phyloP scores from a whole-genome alignment of 2,113 vertebrate genomes.

The Danionella cerebrum region DNA sequence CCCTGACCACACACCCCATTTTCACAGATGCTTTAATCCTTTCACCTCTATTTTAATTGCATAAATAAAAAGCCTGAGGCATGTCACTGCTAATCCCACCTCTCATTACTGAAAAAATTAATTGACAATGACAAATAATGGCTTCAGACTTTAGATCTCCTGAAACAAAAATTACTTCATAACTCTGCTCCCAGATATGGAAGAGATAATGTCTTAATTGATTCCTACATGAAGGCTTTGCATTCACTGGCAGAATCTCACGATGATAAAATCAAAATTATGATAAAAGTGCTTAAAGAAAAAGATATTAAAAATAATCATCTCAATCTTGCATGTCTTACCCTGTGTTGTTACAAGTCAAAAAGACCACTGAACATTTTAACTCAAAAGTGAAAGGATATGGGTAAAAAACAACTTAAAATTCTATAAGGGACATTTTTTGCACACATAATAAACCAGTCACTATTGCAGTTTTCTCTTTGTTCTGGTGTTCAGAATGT shows the following conservation, averaged over 20 bases:
- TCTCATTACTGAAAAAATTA: not conserved
- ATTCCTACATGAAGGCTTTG: not conserved
- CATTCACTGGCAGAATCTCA: not conserved
- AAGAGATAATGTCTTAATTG: not conserved
- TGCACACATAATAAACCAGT: too few species aligned
- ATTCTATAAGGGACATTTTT: too few species aligned
- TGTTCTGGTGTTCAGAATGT: too few species aligned
- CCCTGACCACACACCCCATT: not conserved
- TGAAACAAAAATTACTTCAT: not conserved
- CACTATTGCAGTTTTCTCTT: too few species aligned
- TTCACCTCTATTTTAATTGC: constrained; percentile 1
- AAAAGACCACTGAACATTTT: too few species aligned
- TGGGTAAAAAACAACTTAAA: too few species aligned
- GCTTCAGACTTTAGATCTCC: not conserved
- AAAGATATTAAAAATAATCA: too few species aligned
- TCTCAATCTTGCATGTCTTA: too few species aligned
- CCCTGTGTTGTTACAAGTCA: too few species aligned
- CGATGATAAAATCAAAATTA: too few species aligned
- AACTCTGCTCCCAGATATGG: not conserved
- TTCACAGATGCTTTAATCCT: not conserved
- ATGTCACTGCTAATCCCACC: not conserved
- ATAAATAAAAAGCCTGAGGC: not conserved
- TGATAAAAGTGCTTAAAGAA: not conserved
- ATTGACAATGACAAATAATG: not conserved
- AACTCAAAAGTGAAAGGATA: too few species aligned